These are phyloP conservation scores for Danionella dracula DNA, from an alignment of 2,797 vertebrate genomes.

Conservation along the genomic window DNA sequence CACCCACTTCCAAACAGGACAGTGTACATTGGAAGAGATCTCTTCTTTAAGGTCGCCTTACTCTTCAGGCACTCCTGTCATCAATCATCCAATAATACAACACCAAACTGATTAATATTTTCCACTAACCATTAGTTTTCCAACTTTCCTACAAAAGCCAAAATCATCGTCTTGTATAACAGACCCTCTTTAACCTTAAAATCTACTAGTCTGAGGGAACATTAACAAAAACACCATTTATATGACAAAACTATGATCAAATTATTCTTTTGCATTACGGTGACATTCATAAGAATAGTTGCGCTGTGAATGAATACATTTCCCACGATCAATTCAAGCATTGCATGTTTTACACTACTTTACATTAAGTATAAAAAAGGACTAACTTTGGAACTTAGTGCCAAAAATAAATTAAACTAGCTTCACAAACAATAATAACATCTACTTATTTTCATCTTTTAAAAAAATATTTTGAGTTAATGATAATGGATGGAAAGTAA, in stretches of 20 bases:
- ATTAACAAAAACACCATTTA: neutral
- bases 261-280: too few relatives aligned
- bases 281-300: neutral
- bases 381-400: too few relatives aligned
- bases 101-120: neutral
- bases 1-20: neutral
- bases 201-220: neutral
- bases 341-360: neutral
- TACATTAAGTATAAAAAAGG: too few relatives aligned
- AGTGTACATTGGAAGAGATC: neutral
- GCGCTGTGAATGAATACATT: neutral
- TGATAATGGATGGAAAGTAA: too few relatives aligned
- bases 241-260: too few relatives aligned
- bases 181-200: neutral
- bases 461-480: too few relatives aligned
- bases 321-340: slow-evolving; percentile 5
- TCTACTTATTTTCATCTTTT: too few relatives aligned
- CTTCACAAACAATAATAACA: too few relatives aligned
- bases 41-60: neutral
- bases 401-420: too few relatives aligned
- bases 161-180: slow-evolving; percentile 16
- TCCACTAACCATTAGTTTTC: neutral
- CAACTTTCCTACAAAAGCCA: neutral
- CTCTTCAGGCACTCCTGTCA: neutral
- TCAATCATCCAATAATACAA: neutral